Base-by-base conservation (phyloP, 2,888 invertebrate species). In the Drosophila subsilvestris region DNA sequence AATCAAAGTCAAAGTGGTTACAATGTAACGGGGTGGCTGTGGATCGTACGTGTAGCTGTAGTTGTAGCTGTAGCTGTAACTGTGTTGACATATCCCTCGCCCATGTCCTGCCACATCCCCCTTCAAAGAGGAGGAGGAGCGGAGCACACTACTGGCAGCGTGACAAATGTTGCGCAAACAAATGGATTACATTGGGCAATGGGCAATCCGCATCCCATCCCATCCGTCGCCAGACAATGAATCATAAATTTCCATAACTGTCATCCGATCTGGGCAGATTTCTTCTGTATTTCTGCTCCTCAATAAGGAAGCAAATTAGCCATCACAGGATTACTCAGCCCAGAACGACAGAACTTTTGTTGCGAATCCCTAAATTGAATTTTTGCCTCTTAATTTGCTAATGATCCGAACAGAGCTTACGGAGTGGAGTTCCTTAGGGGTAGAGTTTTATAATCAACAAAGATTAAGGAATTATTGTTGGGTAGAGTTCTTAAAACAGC, bases 91-190 rank as follows among this genome's bases (percentile, higher is more conserved):
- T 76, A 76, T 75, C 61, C 76, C 62, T 65, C 50, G 54, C 37
- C 48, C 68, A 65, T 50, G 45, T 54, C 37, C 69, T 37, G 29
- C 8, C 54, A 63, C 54, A 68, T 75, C 63, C 6, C 37, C 14
- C 79, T 70, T 53, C 32, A 42, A 14, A 17, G 37, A 18, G 10
- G 10, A 49, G 48, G 54, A 66, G 63, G 54, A 66, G 65, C 49
- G 7, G 6, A 7, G 14, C 12, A 37, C 18, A 44, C 54, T 59
- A 47, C 43, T 61, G 67, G 72, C 70, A 74, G 77, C 75, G 80
- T 87, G 79, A 81, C 83, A 87, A 86, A 86, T 87, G 88, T 87
- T 86, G 88, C 86, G 86, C 83, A 86, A 86, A 83, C 80, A 86
- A 88, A 87, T 87, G 83, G 78, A 80, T 87, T 81, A 78, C 76